Conservation (phyloP, 2,888 invertebrate species). For the Biston betularia region DNA sequence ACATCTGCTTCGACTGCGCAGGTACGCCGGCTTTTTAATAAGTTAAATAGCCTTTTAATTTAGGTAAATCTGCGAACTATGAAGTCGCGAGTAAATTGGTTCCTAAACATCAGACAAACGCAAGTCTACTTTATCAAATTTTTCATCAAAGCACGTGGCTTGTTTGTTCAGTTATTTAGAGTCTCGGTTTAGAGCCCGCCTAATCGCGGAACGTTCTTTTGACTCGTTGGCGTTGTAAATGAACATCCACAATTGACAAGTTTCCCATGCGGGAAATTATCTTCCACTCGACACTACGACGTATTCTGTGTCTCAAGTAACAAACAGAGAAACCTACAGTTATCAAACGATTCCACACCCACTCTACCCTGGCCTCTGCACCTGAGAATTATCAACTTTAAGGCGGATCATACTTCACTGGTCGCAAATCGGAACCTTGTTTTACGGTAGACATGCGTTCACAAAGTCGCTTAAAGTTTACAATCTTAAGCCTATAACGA, state of each 20-base stretch:
- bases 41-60: too few species aligned
- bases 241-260: conserved; percentile 6
- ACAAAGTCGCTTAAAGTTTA: conserved; percentile 67
- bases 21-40: too few species aligned
- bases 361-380: conserved; percentile 21
- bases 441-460: conserved; percentile 79
- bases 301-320: conserved; percentile 32
- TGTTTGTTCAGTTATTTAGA: too few species aligned
- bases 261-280: conserved; percentile 38
- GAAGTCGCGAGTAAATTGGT: too few species aligned
- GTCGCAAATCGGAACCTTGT: conserved; percentile 77
- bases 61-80: too few species aligned
- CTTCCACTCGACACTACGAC: not conserved
- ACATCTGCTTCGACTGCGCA: too few species aligned
- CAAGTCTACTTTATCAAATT: too few species aligned
- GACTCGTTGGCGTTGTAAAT: not conserved
- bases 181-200: too few species aligned
- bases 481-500: conserved; percentile 48
- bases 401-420: conserved; percentile 55
- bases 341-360: conserved; percentile 41
- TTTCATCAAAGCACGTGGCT: too few species aligned
- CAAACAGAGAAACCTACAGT: conserved; percentile 36
- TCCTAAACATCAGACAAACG: too few species aligned
- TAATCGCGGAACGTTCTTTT: not conserved
- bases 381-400: not conserved